Evolutionary conservation across 2,113 vertebrate genomes (phyloP), one percentile per base, ranked within the genome.

Genomic region (Atractosteus spatula): DNA sequence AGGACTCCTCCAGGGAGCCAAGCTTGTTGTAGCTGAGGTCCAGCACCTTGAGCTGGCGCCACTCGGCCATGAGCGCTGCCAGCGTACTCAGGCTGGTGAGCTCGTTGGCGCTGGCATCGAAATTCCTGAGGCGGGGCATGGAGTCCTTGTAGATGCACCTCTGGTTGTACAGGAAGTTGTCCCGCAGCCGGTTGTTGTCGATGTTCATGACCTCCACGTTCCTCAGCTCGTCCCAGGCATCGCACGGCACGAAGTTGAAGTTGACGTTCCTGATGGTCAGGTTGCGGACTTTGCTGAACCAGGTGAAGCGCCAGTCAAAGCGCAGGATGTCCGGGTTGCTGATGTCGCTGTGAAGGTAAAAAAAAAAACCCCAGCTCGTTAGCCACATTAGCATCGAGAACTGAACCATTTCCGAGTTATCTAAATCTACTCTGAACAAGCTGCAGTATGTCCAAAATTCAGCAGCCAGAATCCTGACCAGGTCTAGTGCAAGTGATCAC

Each of bases 221-320:
- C 3, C 51, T 63, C 93, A 95, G 85, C 74, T 93, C 83, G 0
- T 17, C 44, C 94, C 93, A 95, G 5, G 88, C 83, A 3, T 93
- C 93, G 0, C 94, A 96, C 0, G 94, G 94, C 8, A 92, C 89
- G 0, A 67, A 82, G 84, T 93, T 94, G 77, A 96, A 94, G 82
- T 94, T 92, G 12, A 95, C 84, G 0, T 92, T 88, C 73, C 83
- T 71, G 51, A 95, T 88, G 6, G 85, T 87, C 61, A 95, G 82
- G 0, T 83, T 0, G 3, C 76, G 80, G 4, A 95, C 80, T 2
- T 87, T 86, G 4, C 85, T 88, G 3, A 94, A 80, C 94, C 94
- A 95, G 8, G 92, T 93, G 71, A 95, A 95, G 63, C 89, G 90
- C 93, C 93, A 94, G 83, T 95, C 92, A 2, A 94, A 95, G 0